Evolutionary conservation across 2,797 vertebrate species (phyloP).

Genomic region (Trichosurus vulpecula): DNA sequence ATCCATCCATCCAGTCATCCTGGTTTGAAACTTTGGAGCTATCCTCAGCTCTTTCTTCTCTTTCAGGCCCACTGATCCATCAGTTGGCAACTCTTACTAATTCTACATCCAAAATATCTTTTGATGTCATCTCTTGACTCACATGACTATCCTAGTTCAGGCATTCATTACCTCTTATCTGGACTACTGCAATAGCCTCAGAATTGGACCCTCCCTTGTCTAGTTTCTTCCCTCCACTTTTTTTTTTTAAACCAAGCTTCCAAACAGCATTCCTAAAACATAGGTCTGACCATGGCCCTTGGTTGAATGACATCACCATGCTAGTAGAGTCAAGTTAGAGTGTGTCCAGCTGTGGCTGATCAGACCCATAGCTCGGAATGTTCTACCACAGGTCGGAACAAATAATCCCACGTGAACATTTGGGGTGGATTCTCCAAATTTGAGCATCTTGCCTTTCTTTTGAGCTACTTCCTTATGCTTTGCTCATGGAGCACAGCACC

Average conservation of each 20-base stretch:
- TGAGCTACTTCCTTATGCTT: too few relatives aligned
- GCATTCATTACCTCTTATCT: background rate
- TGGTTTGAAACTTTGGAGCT: background rate
- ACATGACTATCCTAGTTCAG: background rate
- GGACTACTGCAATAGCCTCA: too few relatives aligned
- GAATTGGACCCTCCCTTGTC: background rate
- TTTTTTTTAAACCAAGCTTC: background rate
- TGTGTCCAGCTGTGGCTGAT: too few relatives aligned
- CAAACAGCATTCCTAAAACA: background rate
- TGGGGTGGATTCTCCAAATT: too few relatives aligned
- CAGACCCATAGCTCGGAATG: too few relatives aligned
- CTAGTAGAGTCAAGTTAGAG: too few relatives aligned
- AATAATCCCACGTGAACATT: too few relatives aligned
- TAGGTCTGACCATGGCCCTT: background rate
- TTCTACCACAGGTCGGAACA: too few relatives aligned
- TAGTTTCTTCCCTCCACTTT: background rate
- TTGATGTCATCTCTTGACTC: background rate
- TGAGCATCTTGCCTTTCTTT: too few relatives aligned
- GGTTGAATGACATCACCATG: too few relatives aligned
- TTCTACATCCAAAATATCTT: background rate
- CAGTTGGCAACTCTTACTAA: background rate
- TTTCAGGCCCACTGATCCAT: background rate
- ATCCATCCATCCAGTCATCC: background rate
- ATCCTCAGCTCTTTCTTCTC: background rate
- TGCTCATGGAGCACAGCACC: too few relatives aligned